These are phyloP conservation scores for Verasper variegatus DNA, from an alignment of 2,113 vertebrate species.

Conservation along the genomic window DNA sequence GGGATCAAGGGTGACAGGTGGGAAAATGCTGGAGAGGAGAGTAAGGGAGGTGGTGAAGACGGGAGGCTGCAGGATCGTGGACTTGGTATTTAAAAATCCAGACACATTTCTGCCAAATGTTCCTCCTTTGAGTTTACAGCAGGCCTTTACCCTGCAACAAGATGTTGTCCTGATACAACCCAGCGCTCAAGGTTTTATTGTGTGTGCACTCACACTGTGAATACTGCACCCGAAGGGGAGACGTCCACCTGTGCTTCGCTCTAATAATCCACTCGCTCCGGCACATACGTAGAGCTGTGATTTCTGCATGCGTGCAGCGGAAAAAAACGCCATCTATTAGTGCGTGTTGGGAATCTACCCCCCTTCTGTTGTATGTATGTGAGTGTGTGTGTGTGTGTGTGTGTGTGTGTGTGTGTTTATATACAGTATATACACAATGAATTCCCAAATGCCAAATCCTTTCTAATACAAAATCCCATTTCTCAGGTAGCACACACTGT, in stretches of 20 bases:
- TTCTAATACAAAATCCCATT: conserved; percentile 45
- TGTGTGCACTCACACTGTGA: conserved; percentile 34
- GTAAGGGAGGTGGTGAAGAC: conserved; percentile 6
- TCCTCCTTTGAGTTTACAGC: conserved; percentile 36
- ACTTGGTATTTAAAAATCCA: not conserved
- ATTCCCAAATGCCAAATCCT: conserved; percentile 64
- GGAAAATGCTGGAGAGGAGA: conserved; percentile 29
- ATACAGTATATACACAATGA: conserved; percentile 8
- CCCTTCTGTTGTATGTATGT: conserved; percentile 11
- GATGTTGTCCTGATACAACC: not conserved
- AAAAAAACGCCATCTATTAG: conserved; percentile 24
- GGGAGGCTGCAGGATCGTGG: conserved; percentile 1
- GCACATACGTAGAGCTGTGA: no score
- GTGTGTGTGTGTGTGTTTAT: not conserved
- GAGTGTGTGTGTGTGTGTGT: not conserved
- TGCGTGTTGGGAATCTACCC: conserved; percentile 28
- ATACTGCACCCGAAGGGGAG: conserved; percentile 11
- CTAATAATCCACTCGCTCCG: conserved; percentile 8
- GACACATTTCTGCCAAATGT: no score
- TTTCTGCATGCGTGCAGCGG: not conserved
- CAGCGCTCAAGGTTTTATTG: not conserved
- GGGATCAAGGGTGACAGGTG: conserved; percentile 33
- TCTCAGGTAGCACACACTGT: conserved; percentile 68
- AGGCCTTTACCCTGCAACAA: conserved; percentile 20
- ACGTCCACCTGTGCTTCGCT: conserved; percentile 37